Evolutionary conservation across 37 sponge, comb jelly and placozoan species (phyloP).

Genomic region (Dysidea cf. avara): DNA sequence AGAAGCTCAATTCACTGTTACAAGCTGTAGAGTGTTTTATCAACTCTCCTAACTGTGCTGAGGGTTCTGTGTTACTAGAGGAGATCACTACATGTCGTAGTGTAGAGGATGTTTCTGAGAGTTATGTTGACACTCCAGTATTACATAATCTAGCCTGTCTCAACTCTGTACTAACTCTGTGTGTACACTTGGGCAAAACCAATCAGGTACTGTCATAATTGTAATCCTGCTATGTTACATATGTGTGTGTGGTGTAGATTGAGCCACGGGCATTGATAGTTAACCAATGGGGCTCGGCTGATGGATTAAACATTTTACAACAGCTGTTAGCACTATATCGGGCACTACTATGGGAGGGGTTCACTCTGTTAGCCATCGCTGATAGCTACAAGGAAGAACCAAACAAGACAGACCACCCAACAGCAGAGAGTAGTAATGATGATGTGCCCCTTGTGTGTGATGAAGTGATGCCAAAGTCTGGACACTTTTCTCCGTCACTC

Average conservation of each 20-base stretch:
- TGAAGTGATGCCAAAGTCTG: not conserved
- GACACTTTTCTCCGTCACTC: not conserved
- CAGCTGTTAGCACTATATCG: conserved; percentile 77
- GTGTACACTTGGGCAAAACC: conserved; percentile 53
- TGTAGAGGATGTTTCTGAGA: conserved; percentile 38
- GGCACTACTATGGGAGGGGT: conserved; percentile 79
- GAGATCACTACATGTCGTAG: conserved; percentile 44
- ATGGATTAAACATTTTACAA: conserved; percentile 40
- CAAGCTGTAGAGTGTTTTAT: conserved; percentile 49
- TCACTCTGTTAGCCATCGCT: conserved; percentile 63
- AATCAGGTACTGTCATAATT: conserved; percentile 50
- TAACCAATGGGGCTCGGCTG: conserved; percentile 48
- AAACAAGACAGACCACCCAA: not conserved
- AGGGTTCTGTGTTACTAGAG: conserved; percentile 55
- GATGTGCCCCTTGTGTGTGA: not conserved
- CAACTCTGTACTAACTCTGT: conserved; percentile 66
- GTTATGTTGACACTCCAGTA: conserved; percentile 48
- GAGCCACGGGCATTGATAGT: conserved; percentile 55
- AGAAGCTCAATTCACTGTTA: conserved; percentile 54
- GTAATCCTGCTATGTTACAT: not conserved
- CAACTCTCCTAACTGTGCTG: conserved; percentile 53
- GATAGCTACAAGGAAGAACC: conserved; percentile 13
- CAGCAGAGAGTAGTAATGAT: not conserved
- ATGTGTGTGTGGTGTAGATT: conserved; percentile 32
- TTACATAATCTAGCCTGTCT: conserved; percentile 66